Conservation (phyloP, 2,888 invertebrate species). For the Rhimphoctona megacephalus region DNA sequence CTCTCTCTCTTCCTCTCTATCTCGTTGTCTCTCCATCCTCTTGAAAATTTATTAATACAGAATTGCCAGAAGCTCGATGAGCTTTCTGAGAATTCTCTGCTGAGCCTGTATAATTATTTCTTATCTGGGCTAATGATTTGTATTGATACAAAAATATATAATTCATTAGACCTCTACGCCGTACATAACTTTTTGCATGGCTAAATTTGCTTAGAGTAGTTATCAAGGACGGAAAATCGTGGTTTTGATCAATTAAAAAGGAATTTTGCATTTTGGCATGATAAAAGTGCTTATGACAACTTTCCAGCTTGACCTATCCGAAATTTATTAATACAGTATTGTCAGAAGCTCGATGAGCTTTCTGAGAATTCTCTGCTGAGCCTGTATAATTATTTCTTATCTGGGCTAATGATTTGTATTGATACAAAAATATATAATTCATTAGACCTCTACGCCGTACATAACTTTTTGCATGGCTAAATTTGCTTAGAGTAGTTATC, state of each 20-base stretch:
- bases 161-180: too few species aligned
- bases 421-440: too few species aligned
- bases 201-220: neutral
- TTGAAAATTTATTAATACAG: slow-evolving; percentile 36
- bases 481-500: neutral
- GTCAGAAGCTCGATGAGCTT: slow-evolving; percentile 18
- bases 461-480: neutral
- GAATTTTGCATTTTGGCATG: too few species aligned
- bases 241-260: too few species aligned
- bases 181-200: neutral
- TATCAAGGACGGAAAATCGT: neutral
- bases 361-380: neutral
- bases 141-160: too few species aligned
- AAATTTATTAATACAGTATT: slow-evolving; percentile 30
- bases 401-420: slow-evolving; percentile 6
- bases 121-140: neutral
- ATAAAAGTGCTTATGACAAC: too few species aligned
- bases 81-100: slow-evolving; percentile 13
- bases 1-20: slow-evolving; percentile 24
- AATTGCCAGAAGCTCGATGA: slow-evolving; percentile 16
- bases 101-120: neutral
- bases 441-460: too few species aligned
- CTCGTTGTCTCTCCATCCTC: slow-evolving; percentile 9
- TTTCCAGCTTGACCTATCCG: too few species aligned
- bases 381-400: neutral